Conservation (phyloP, 35 echinoderm and acorn worm species). For the Apostichopus parvimensis region DNA sequence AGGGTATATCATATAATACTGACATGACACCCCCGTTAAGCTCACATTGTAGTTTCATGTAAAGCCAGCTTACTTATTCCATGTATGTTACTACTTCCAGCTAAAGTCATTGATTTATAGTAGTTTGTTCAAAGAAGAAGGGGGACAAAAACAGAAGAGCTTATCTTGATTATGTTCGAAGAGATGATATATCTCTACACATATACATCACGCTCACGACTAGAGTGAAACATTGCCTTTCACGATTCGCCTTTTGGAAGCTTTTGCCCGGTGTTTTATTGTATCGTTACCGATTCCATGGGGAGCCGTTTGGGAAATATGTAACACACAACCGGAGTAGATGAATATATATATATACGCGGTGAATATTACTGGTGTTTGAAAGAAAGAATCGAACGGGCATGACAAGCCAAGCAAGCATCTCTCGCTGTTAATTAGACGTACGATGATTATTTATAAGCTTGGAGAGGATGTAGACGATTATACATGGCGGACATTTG, state of each 20-base stretch:
- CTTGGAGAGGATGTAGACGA: no score
- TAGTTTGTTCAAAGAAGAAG: neutral
- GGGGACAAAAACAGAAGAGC: neutral
- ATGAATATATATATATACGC: no score
- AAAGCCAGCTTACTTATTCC: neutral
- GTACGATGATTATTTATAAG: no score
- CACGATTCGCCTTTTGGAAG: neutral
- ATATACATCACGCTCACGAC: neutral
- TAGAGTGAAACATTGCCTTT: neutral
- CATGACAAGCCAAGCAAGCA: no score
- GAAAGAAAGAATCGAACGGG: no score
- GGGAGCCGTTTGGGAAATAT: neutral
- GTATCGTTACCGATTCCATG: neutral
- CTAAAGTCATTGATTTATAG: neutral
- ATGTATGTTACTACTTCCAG: neutral
- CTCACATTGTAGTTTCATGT: no score
- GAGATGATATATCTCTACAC: neutral
- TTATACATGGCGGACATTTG: no score
- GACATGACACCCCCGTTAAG: no score
- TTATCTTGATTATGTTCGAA: neutral
- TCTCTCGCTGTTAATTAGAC: no score
- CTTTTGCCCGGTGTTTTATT: neutral
- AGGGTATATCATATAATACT: no score
- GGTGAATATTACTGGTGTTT: no score
- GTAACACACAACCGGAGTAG: no score